These are phyloP conservation scores for Leucosticte australis DNA, from an alignment of 2,113 vertebrate genomes.

Conservation along the genomic window DNA sequence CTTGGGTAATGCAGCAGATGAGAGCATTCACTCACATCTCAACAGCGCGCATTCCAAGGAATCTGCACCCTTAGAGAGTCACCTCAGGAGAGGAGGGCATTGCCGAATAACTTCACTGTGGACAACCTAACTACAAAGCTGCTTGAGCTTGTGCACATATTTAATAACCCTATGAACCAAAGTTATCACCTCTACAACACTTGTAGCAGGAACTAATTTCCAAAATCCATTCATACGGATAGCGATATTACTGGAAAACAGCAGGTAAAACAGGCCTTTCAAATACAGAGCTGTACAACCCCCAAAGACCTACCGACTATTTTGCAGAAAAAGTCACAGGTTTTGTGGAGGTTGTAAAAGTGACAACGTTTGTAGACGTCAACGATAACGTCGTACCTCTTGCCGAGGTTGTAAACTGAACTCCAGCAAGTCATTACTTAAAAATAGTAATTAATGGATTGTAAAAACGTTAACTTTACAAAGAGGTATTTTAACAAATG, in stretches of 20 bases:
- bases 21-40: neutral
- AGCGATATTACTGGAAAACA: neutral
- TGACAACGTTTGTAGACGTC: neutral
- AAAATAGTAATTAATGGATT: neutral
- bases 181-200: neutral
- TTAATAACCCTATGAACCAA: neutral
- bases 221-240: neutral
- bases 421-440: neutral
- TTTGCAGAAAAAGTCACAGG: neutral
- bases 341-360: neutral
- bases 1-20: neutral
- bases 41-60: accelerated
- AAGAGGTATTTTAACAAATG: neutral
- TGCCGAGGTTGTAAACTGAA: neutral
- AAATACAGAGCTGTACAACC: neutral
- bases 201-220: neutral
- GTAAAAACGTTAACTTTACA: neutral
- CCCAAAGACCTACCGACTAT: neutral
- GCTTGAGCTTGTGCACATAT: neutral
- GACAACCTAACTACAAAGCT: neutral
- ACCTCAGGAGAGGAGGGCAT: neutral
- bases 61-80: neutral
- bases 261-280: neutral
- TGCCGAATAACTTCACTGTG: neutral
- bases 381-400: neutral